Conservation (phyloP, 2,888 invertebrate species). For the Timema podura region DNA sequence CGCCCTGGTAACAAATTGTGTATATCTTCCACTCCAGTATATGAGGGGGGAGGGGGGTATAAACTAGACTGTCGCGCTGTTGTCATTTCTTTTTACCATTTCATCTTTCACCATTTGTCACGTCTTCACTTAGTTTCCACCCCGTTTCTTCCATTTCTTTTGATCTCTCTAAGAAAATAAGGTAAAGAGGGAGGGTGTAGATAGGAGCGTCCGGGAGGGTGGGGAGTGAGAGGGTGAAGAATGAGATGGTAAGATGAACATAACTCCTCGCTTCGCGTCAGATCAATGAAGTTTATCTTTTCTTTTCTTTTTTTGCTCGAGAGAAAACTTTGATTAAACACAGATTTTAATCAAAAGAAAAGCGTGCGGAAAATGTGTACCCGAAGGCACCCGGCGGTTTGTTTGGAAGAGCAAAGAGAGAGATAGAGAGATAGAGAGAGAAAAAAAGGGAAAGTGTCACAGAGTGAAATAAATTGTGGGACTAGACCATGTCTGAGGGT, state of each 20-base stretch:
- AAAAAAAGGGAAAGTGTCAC: slow-evolving; percentile 9
- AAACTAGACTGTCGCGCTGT: no score
- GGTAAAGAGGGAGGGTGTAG: background rate
- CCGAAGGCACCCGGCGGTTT: background rate
- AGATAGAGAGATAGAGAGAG: background rate
- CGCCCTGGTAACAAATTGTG: no score
- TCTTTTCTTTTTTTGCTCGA: background rate
- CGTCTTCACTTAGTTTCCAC: background rate
- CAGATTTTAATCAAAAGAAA: slow-evolving; percentile 29
- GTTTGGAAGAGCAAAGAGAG: background rate
- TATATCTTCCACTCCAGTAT: no score
- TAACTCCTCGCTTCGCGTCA: slow-evolving; percentile 18
- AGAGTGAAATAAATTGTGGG: slow-evolving; percentile 12
- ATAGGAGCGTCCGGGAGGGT: background rate
- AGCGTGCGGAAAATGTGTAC: slow-evolving; percentile 18
- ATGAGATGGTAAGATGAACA: background rate
- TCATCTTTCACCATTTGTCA: slow-evolving; percentile 15
- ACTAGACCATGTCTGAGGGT: no score
- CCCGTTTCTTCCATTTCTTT: background rate
- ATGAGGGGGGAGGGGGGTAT: no score
- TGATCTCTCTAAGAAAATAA: background rate
- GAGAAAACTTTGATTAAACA: slow-evolving; percentile 28
- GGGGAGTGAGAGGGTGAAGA: background rate
- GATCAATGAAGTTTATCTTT: slow-evolving; percentile 25
- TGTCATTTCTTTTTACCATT: slow-evolving; percentile 5